A percentile compares a stretch with the other conserved stretches of the same genome.
Conservation (phyloP, 2,888 invertebrate species). For the Pecten maximus region DNA sequence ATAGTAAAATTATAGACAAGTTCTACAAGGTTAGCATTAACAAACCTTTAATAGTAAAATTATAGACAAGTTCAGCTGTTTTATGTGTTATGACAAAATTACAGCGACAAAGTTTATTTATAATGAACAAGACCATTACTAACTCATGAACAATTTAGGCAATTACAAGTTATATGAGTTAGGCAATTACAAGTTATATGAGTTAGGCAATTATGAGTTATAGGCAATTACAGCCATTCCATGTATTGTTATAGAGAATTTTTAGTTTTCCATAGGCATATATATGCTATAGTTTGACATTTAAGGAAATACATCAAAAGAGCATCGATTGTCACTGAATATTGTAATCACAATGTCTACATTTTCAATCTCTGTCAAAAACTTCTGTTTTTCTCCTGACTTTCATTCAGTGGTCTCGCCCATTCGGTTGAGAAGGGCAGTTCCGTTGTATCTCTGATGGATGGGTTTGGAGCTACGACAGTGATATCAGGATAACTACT, state of each 20-base stretch:
- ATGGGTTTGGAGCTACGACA: not conserved
- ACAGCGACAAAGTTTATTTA: too few relatives aligned
- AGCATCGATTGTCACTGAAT: not conserved
- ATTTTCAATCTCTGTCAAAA: slow-evolving; percentile 11
- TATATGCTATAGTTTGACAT: not conserved
- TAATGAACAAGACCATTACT: too few relatives aligned
- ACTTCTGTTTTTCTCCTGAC: not conserved
- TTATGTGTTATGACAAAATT: too few relatives aligned
- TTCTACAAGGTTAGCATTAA: too few relatives aligned
- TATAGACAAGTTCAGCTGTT: too few relatives aligned
- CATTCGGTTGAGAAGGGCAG: not conserved
- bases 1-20: too few relatives aligned
- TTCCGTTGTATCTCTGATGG: not conserved
- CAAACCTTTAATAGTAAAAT: too few relatives aligned
- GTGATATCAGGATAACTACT: not conserved
- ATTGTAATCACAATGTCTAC: not conserved
- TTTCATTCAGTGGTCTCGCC: not conserved
- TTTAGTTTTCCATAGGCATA: not conserved
- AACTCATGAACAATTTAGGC: too few relatives aligned
- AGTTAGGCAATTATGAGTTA: too few relatives aligned
- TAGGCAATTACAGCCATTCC: not conserved
- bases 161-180: too few relatives aligned
- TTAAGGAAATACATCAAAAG: too few relatives aligned
- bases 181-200: too few relatives aligned
- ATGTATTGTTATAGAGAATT: not conserved